Conservation (phyloP, 2,888 invertebrate species). For the Emesis furor region DNA sequence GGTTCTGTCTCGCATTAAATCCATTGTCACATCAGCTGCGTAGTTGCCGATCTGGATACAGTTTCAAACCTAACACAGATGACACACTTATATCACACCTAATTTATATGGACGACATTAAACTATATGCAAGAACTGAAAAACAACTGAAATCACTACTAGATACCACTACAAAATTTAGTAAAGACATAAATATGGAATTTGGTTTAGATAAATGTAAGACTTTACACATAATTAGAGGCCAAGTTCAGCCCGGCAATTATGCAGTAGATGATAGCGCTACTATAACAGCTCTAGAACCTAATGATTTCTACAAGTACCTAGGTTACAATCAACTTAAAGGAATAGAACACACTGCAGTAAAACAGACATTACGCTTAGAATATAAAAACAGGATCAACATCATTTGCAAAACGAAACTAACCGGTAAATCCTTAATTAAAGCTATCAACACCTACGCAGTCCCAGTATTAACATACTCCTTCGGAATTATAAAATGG, state of each 20-base stretch:
- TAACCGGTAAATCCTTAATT: too few relatives aligned
- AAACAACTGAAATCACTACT: slow-evolving; percentile 40
- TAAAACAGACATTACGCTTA: neutral
- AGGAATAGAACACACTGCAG: neutral
- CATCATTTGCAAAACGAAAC: too few relatives aligned
- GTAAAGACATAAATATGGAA: slow-evolving; percentile 45
- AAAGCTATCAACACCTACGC: too few relatives aligned
- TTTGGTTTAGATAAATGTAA: slow-evolving; percentile 47
- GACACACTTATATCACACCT: slow-evolving; percentile 30
- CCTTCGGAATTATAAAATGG: too few relatives aligned
- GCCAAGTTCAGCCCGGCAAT: slow-evolving; percentile 27
- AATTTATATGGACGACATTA: too few relatives aligned
- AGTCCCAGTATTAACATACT: too few relatives aligned
- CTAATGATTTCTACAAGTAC: slow-evolving; percentile 6
- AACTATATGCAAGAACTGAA: slow-evolving; percentile 10
- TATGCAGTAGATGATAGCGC: neutral
- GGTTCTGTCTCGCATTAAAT: slow-evolving; percentile 58
- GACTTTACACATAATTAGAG: slow-evolving; percentile 33
- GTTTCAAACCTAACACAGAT: slow-evolving; percentile 7
- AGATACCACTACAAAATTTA: slow-evolving; percentile 34
- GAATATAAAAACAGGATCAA: too few relatives aligned
- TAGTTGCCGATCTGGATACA: neutral
- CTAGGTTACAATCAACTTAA: slow-evolving; percentile 17
- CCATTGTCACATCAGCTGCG: slow-evolving; percentile 19
- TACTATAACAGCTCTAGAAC: slow-evolving; percentile 9